Conservation (phyloP, 2,888 invertebrate genomes). For the Agrochola circellaris region DNA sequence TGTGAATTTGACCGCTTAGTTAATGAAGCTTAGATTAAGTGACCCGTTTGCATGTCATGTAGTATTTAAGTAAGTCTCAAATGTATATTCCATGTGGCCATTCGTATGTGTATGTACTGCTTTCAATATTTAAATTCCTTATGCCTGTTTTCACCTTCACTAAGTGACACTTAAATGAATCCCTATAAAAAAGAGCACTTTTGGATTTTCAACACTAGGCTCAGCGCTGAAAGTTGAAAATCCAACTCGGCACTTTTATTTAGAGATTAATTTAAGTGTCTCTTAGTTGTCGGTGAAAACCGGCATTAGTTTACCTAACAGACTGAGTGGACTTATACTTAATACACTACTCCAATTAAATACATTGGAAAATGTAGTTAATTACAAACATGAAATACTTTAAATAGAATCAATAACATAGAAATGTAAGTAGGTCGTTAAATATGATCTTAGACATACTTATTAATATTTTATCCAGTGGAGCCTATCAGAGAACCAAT, state of each 20-base stretch:
- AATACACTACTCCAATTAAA: conserved; percentile 28
- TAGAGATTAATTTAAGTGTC: too few species aligned
- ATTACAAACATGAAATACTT: background rate
- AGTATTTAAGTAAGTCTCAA: conserved; percentile 46
- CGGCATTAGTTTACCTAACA: background rate
- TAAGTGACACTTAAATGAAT: too few species aligned
- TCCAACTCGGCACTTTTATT: too few species aligned
- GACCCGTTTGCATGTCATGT: conserved; percentile 38
- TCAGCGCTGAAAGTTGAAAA: too few species aligned
- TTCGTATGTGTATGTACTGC: conserved; percentile 42
- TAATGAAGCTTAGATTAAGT: conserved; percentile 23
- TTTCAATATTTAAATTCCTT: conserved; percentile 24
- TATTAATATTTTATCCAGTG: conserved; percentile 12
- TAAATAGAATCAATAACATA: conserved; percentile 11
- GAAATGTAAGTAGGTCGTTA: background rate
- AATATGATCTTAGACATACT: conserved; percentile 3
- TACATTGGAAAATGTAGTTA: conserved; percentile 9
- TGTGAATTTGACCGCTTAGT: conserved; percentile 28
- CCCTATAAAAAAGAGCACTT: too few species aligned
- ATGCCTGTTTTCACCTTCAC: too few species aligned
- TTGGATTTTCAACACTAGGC: too few species aligned
- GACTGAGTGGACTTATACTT: conserved; percentile 53
- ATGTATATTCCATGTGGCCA: conserved; percentile 61
- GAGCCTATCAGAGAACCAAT: conserved; percentile 6
- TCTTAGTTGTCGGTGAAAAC: too few species aligned